Evolutionary conservation across 2,888 invertebrate species (phyloP).

Genomic region (Gastrophysa polygoni): DNA sequence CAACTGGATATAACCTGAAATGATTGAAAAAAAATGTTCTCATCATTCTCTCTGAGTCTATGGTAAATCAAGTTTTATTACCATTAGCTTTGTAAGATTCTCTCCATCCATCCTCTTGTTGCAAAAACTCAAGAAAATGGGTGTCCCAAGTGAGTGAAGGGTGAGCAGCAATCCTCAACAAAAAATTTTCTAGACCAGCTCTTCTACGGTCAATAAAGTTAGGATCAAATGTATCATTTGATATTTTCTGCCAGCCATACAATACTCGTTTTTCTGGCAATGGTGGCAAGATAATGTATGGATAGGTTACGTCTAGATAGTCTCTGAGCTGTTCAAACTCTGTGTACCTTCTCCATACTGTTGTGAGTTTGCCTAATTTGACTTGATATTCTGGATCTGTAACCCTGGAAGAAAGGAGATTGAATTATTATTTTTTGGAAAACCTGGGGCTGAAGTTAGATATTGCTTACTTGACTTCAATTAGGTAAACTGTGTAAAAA

Average conservation of each 20-base stretch:
- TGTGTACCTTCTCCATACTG: conserved; percentile 80
- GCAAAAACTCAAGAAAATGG: conserved; percentile 78
- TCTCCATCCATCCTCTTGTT: conserved; percentile 80
- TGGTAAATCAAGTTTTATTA: conserved; percentile 43
- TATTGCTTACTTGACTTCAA: conserved; percentile 74
- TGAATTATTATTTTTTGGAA: neutral
- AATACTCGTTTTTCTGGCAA: conserved; percentile 79
- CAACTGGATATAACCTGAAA: conserved; percentile 71
- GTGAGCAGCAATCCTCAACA: conserved; percentile 77
- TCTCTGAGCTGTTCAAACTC: conserved; percentile 83
- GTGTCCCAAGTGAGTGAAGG: conserved; percentile 74
- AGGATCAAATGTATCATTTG: conserved; percentile 81
- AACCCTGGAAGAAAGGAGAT: conserved; percentile 63
- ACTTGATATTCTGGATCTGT: conserved; percentile 66
- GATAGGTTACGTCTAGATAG: conserved; percentile 78
- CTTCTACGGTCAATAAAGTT: conserved; percentile 84
- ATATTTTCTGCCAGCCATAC: conserved; percentile 78
- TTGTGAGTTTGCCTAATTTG: conserved; percentile 67
- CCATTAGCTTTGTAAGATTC: conserved; percentile 78
- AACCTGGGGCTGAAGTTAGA: neutral
- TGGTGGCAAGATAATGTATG: conserved; percentile 80
- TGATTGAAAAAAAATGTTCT: conserved; percentile 10
- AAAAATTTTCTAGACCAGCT: conserved; percentile 81
- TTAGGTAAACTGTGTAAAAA: conserved; percentile 78
- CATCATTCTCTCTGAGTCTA: no score